These are phyloP conservation scores for Schlechtendalia chinensis DNA, from an alignment of 1,140 invertebrate genomes.

Conservation along the genomic window DNA sequence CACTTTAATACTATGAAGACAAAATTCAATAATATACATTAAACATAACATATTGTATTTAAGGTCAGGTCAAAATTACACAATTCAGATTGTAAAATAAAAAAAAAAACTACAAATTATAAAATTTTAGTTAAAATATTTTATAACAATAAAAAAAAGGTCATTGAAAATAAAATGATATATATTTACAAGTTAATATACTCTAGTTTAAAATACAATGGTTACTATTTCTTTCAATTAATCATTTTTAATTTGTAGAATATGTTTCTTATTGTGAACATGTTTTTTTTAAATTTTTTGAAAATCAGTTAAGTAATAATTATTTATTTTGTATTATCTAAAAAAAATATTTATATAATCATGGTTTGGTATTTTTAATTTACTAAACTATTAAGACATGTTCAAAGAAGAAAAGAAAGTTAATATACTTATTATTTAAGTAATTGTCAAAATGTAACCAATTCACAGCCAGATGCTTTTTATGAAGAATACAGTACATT, in stretches of 20 bases:
- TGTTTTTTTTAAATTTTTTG: no score
- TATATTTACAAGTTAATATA: not conserved
- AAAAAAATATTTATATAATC: no score
- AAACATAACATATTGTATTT: no score
- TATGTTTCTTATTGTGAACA: not conserved
- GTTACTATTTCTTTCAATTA: not conserved
- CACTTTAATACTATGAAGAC: no score
- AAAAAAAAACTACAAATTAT: no score
- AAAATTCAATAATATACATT: no score
- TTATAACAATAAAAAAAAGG: slow-evolving; percentile 2
- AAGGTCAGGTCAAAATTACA: no score
- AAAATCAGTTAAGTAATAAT: no score
- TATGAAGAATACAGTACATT: not conserved
- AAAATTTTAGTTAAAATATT: not conserved
- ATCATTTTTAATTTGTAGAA: not conserved
- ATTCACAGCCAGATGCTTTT: slow-evolving; percentile 40
- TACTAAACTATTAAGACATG: not conserved
- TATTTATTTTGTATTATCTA: no score
- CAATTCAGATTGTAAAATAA: no score
- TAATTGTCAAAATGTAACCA: slow-evolving; percentile 3
- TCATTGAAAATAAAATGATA: not conserved
- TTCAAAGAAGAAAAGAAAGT: not conserved
- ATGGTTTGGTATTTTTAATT: not conserved
- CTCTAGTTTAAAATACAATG: not conserved
- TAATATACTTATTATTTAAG: not conserved